Evolutionary conservation across 2,113 vertebrate genomes (phyloP), one percentile per base, ranked within the genome.

Genomic region (Prolemur simus): DNA sequence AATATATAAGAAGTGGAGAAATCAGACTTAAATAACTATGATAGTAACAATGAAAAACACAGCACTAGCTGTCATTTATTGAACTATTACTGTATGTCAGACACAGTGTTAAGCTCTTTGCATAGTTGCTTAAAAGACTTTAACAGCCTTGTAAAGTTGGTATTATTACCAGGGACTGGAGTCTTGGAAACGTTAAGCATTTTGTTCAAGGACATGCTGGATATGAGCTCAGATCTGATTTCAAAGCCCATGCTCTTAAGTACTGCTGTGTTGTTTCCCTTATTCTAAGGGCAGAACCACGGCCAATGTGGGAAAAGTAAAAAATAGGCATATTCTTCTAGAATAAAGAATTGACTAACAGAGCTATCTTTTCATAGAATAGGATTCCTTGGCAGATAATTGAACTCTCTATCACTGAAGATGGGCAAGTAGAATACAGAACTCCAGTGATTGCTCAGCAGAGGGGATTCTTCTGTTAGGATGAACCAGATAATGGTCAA

Each of bases 231-330:
- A 90, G 91, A 84, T 95, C n/a, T 86, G 52, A 78, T 95, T 96
- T 97, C 71, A 94, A 89, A 96, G 63, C 49, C 52, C 37, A n/a
- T 64, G 66, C 17, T 95, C 21, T 87, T 93, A 88, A 60, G 54
- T 74, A 74, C 6, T 85, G 17, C 68, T 92, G 8, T 84, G 42
- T 94, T 83, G 12, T 91, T 93, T 96, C 47, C 52, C 32, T 96
- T 88, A 88, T 80, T 78, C 39, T 91, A 69, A 95, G 45, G 52
- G 15, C 9, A 86, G 90, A 88, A 58, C 78, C 58, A 89, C 52
- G 66, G 68, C 60, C 60, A 85, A 47, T 63, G 27, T 89, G 54
- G 47, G 45, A 20, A 87, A 88, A 85, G 47, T 49, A 45, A 93
- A 87, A 66, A 76, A 39, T 47, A 85, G 25, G 2, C 18, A 77